Evolutionary conservation across 2,797 vertebrate species (phyloP).

Genomic region (Menidia menidia): DNA sequence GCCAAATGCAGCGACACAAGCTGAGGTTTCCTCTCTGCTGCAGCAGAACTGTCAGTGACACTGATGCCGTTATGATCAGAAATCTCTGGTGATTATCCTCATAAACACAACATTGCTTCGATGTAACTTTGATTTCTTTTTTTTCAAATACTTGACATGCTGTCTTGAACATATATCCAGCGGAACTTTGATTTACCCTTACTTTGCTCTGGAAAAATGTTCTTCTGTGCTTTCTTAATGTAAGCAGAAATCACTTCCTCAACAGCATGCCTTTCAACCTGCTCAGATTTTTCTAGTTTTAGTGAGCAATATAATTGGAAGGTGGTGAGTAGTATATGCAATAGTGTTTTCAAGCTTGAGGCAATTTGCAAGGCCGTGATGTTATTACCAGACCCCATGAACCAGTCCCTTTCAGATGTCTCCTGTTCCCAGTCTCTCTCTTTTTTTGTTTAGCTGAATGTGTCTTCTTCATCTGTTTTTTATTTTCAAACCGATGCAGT

Average conservation of each 20-base stretch:
- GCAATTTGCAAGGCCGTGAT: slow-evolving; percentile 49
- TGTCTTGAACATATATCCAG: not conserved
- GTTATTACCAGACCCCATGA: slow-evolving; percentile 58
- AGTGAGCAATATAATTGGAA: slow-evolving; percentile 31
- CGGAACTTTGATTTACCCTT: slow-evolving; percentile 3
- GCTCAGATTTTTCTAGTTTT: slow-evolving; percentile 28
- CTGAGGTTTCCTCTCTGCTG: slow-evolving; percentile 23
- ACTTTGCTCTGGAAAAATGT: slow-evolving; percentile 13
- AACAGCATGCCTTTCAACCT: slow-evolving; percentile 14
- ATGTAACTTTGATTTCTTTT: not conserved
- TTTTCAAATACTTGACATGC: not conserved
- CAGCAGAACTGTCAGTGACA: not conserved
- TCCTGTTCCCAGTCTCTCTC: slow-evolving; percentile 49
- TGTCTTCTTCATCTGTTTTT: slow-evolving; percentile 51
- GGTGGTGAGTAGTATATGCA: slow-evolving; percentile 32
- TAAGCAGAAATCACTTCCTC: slow-evolving; percentile 10
- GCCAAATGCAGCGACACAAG: slow-evolving; percentile 26
- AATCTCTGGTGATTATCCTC: not conserved
- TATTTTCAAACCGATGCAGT: slow-evolving; percentile 60
- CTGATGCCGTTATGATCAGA: slow-evolving; percentile 10
- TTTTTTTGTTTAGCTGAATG: slow-evolving; percentile 54
- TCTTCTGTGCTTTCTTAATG: not conserved
- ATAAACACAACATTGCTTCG: not conserved
- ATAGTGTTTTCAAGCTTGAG: slow-evolving; percentile 40
- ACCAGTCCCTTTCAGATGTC: slow-evolving; percentile 39